Conservation (phyloP, 1,140 invertebrate species). For the Meteorus sp. region DNA sequence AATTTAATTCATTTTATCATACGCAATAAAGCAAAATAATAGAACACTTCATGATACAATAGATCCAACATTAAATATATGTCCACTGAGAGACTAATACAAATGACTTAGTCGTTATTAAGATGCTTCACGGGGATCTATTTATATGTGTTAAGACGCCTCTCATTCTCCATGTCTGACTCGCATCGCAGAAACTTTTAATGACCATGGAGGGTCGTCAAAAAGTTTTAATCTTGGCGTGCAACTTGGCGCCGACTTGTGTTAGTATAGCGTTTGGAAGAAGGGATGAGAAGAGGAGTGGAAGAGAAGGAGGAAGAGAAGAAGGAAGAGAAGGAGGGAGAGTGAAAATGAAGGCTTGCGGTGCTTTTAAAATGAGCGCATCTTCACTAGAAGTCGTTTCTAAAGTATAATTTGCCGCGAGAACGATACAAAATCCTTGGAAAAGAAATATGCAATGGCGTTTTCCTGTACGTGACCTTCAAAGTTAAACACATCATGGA, state of each 20-base stretch:
- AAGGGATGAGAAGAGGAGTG: neutral
- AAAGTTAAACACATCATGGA: neutral
- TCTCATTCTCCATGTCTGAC: neutral
- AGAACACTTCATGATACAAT: no score
- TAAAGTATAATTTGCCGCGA: neutral
- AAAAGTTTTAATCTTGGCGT: constrained; percentile 1
- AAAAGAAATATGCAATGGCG: no score
- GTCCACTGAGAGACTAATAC: neutral
- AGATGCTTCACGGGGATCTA: constrained; percentile 1
- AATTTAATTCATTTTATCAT: no score
- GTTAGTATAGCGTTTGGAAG: no score
- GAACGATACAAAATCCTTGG: neutral
- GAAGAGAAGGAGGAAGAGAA: neutral
- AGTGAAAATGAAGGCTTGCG: constrained; percentile 1
- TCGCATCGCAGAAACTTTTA: neutral
- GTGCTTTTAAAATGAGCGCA: neutral
- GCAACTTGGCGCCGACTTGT: no score
- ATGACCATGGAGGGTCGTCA: neutral
- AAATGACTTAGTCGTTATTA: neutral
- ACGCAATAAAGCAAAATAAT: no score
- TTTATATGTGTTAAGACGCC: constrained; percentile 1
- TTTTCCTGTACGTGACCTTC: neutral
- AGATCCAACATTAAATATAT: neutral
- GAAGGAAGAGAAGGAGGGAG: neutral
- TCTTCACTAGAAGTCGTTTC: neutral